These are phyloP conservation scores for Pangasius mekongensis DNA, from an alignment of 2,797 vertebrate species.

Conservation along the genomic window DNA sequence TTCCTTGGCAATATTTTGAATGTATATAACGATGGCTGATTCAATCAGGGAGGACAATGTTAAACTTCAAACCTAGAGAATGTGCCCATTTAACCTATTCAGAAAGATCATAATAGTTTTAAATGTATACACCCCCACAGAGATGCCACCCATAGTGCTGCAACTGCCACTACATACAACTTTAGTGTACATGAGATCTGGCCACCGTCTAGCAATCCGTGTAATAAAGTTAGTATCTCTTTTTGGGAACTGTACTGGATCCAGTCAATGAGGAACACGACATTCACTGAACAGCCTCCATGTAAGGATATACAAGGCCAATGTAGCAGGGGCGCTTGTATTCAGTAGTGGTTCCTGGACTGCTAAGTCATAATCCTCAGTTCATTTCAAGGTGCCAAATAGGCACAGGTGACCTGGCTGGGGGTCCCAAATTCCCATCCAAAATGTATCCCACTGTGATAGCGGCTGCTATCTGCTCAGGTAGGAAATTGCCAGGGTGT, in stretches of 20 bases:
- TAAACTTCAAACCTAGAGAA: background rate
- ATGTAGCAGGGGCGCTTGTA: background rate
- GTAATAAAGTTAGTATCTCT: background rate
- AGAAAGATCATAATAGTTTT: background rate
- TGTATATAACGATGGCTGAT: background rate
- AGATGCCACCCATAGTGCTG: background rate
- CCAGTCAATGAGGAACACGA: background rate
- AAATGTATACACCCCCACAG: background rate
- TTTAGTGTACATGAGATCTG: background rate
- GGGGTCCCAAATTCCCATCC: background rate
- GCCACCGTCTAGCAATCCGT: background rate
- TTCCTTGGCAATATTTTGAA: background rate
- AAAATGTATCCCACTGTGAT: background rate
- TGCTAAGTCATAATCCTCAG: background rate
- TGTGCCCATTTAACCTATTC: background rate
- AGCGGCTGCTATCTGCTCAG: background rate
- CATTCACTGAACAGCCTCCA: background rate
- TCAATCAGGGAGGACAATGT: background rate
- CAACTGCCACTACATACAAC: background rate
- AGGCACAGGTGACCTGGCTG: background rate
- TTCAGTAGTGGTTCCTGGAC: background rate
- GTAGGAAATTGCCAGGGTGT: background rate
- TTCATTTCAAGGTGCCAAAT: background rate
- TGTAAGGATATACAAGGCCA: background rate
- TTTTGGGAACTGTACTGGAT: background rate